Percentiles rank a stretch among this genome's conserved stretches.
phyloP scores from a whole-genome alignment of 64 coral and sea anemone species.

The Dendrophyllia cribrosa region DNA sequence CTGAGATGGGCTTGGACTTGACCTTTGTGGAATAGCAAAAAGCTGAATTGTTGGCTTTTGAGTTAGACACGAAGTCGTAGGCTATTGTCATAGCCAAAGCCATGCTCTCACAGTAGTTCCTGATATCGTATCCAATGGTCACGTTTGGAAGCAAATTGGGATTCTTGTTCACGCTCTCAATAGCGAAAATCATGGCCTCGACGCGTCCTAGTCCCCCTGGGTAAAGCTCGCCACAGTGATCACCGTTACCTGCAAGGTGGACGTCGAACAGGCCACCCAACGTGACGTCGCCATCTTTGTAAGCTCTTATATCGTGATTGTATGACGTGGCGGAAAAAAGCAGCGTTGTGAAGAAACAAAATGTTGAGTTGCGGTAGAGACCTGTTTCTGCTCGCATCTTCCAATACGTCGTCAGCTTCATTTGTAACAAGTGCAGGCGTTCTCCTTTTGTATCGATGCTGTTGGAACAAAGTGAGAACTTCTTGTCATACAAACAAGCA shows the following conservation, averaged over 20 bases:
- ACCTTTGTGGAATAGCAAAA: background rate
- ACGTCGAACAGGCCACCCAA: conserved; percentile 55
- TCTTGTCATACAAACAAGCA: too few relatives aligned
- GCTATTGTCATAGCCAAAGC: conserved; percentile 59
- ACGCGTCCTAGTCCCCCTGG: conserved; percentile 69
- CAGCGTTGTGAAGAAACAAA: too few relatives aligned
- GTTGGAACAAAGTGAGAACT: too few relatives aligned
- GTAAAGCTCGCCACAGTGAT: conserved; percentile 65
- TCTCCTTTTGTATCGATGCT: too few relatives aligned
- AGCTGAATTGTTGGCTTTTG: background rate
- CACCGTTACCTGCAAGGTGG: conserved; percentile 19
- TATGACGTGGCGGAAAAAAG: too few relatives aligned
- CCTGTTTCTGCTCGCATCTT: too few relatives aligned
- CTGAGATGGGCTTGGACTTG: conserved; percentile 67
- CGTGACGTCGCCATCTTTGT: conserved; percentile 61
- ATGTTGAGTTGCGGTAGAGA: too few relatives aligned
- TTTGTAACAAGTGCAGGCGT: too few relatives aligned
- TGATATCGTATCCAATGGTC: conserved; percentile 56
- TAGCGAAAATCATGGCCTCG: conserved; percentile 68
- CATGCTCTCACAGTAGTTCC: conserved; percentile 68
- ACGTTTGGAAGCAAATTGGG: conserved; percentile 48
- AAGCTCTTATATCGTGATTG: too few relatives aligned
- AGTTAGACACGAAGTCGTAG: conserved; percentile 29
- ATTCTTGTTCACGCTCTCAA: conserved; percentile 64
- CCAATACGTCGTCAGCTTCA: too few relatives aligned